Conservation (phyloP, 2,797 vertebrate species). For the Anguilla obscura region DNA sequence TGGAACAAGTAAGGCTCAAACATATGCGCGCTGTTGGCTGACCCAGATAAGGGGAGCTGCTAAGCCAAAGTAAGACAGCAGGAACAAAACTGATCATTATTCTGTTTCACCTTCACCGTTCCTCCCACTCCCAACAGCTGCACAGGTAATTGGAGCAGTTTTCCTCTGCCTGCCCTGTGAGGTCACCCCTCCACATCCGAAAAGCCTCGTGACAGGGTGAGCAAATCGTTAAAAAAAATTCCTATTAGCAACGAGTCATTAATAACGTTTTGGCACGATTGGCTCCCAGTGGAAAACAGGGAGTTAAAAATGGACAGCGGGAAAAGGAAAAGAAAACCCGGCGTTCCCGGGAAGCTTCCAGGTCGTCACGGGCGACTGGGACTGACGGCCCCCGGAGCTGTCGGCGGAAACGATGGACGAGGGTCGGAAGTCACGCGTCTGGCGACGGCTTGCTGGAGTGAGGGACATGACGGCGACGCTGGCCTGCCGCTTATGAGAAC, state of each 20-base stretch:
- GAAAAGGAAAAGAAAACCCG: neutral
- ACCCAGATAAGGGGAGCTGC: neutral
- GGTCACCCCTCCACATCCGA: neutral
- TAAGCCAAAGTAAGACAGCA: neutral
- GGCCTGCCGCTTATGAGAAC: neutral
- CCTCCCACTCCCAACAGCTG: neutral
- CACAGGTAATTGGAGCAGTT: neutral
- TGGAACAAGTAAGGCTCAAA: neutral
- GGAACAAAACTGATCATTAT: neutral
- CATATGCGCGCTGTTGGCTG: neutral
- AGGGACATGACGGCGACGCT: neutral
- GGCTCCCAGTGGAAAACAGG: neutral
- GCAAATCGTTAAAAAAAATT: neutral
- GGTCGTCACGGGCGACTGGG: neutral
- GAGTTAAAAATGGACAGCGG: neutral
- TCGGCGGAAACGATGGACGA: neutral
- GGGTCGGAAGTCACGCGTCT: neutral
- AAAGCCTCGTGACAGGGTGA: neutral
- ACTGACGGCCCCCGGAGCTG: neutral
- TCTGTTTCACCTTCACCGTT: neutral
- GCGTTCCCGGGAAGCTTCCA: neutral
- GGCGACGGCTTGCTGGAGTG: neutral
- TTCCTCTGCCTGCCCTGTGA: neutral
- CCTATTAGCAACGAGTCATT: neutral
- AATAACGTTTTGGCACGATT: neutral